phyloP scores from a whole-genome alignment of 1,140 invertebrate species.

The Orchestia grillus region DNA sequence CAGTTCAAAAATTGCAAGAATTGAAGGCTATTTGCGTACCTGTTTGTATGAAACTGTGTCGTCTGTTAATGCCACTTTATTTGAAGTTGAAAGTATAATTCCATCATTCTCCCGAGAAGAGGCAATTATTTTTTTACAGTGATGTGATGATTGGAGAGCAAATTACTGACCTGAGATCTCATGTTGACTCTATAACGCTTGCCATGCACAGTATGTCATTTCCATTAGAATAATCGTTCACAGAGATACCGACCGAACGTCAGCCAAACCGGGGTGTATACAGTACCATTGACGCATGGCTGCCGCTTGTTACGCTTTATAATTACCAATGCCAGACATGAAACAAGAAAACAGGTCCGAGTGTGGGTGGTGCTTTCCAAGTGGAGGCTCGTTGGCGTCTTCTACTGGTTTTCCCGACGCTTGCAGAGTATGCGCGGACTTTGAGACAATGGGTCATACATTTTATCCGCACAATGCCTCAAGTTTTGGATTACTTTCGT shows the following conservation, averaged over 20 bases:
- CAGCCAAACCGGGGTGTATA: background rate
- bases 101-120: background rate
- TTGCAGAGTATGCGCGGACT: background rate
- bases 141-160: background rate
- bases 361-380: no score
- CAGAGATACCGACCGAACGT: background rate
- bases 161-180: background rate
- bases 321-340: background rate
- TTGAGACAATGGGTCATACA: background rate
- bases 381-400: background rate
- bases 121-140: background rate
- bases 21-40: background rate
- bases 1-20: background rate
- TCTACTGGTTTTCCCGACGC: background rate
- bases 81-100: background rate
- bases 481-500: background rate
- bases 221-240: background rate
- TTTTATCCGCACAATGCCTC: background rate
- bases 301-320: background rate
- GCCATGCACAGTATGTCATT: background rate
- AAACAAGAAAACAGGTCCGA: background rate
- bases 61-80: background rate
- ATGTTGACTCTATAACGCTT: background rate
- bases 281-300: background rate
- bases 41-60: background rate